Percentiles rank a stretch among this genome's conserved stretches.
Conservation (phyloP, 2,797 vertebrate genomes). For the Eidolon dupreanum region DNA sequence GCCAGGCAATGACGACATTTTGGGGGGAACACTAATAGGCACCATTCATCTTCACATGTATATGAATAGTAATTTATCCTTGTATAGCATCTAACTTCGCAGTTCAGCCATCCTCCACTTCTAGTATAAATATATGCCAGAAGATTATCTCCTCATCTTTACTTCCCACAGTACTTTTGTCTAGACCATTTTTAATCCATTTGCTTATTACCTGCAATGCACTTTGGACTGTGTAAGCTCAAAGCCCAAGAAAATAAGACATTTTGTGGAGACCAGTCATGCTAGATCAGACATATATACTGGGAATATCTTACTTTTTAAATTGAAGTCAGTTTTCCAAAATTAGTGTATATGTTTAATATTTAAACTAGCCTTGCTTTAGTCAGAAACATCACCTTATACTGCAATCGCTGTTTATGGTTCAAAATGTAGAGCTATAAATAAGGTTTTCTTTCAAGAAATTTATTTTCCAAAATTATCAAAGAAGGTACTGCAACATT, state of each 20-base stretch:
- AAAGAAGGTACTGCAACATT: background rate
- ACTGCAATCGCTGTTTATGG: background rate
- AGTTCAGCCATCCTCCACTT: background rate
- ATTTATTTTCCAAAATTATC: background rate
- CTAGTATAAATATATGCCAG: background rate
- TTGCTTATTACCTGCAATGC: background rate
- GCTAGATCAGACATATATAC: background rate
- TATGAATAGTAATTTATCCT: background rate
- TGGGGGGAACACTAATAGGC: background rate
- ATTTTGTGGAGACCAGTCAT: background rate
- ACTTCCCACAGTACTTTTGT: background rate
- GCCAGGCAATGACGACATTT: background rate
- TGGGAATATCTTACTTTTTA: background rate
- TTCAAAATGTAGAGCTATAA: background rate
- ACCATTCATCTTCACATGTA: background rate
- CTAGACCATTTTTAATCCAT: background rate
- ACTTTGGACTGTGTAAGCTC: background rate
- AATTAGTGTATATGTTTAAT: background rate
- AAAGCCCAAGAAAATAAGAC: conserved; percentile 20
- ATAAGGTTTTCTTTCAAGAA: background rate
- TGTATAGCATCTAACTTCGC: background rate
- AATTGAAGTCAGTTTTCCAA: background rate
- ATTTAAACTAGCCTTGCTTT: background rate
- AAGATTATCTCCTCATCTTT: background rate
- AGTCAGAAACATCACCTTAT: background rate